These are phyloP conservation scores for Calonectris borealis DNA, from an alignment of 2,113 vertebrate genomes.

Conservation along the genomic window DNA sequence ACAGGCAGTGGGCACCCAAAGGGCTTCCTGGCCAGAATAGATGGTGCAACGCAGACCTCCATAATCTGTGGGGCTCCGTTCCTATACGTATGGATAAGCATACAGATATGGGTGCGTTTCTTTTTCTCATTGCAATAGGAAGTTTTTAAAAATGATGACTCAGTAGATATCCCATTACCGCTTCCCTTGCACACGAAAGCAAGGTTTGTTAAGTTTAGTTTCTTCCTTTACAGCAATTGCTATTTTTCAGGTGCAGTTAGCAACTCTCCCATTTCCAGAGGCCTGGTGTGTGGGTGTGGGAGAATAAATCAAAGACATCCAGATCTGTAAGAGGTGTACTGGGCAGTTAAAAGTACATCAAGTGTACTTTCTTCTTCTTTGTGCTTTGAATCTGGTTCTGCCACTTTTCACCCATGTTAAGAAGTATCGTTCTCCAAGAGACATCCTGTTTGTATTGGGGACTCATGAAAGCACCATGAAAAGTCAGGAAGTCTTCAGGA, in stretches of 20 bases:
- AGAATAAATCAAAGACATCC: conserved; percentile 33
- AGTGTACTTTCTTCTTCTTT: neutral
- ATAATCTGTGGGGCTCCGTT: neutral
- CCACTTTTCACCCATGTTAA: neutral
- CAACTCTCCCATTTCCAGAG: neutral
- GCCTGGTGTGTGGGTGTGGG: neutral
- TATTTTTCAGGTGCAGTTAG: neutral
- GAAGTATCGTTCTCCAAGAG: neutral
- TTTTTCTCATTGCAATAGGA: neutral
- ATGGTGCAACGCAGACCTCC: neutral
- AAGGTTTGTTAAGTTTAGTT: neutral
- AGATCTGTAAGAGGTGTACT: neutral
- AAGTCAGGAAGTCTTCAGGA: neutral
- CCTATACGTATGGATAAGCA: neutral
- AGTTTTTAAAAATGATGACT: neutral
- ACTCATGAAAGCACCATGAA: neutral
- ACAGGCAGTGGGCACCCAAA: neutral
- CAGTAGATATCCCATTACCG: accelerated
- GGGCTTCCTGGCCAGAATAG: neutral
- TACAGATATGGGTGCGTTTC: neutral
- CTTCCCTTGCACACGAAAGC: neutral
- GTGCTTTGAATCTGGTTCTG: neutral
- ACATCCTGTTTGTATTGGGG: neutral
- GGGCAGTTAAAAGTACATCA: neutral
- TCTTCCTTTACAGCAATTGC: neutral